Conservation (phyloP, 2,888 invertebrate species). For the Mechanitis mazaeus region DNA sequence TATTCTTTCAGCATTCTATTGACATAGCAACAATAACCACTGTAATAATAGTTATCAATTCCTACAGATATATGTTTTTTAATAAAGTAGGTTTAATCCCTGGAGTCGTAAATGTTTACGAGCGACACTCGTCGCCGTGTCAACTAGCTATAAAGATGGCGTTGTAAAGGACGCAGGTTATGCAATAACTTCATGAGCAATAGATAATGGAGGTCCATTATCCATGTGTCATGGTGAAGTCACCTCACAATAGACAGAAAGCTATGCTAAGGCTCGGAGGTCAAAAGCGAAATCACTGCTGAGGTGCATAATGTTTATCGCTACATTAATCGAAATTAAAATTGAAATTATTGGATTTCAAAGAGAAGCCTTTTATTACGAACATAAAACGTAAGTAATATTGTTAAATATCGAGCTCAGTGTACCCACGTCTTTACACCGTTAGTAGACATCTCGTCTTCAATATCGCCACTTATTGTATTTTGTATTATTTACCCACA, state of each 20-base stretch:
- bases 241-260: too few relatives aligned
- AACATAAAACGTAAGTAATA: background rate
- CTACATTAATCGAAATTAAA: too few relatives aligned
- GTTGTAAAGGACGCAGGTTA: slow-evolving; percentile 29
- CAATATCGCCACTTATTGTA: slow-evolving; percentile 74
- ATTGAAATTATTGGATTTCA: too few relatives aligned
- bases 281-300: too few relatives aligned
- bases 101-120: slow-evolving; percentile 72
- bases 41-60: background rate
- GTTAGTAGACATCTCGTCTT: slow-evolving; percentile 48
- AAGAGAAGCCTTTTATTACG: too few relatives aligned
- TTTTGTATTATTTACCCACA: slow-evolving; percentile 75
- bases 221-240: too few relatives aligned
- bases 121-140: slow-evolving; percentile 59
- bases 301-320: too few relatives aligned
- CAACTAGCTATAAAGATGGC: slow-evolving; percentile 41
- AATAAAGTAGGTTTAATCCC: slow-evolving; percentile 60
- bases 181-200: too few relatives aligned
- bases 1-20: too few relatives aligned
- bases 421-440: slow-evolving; percentile 37
- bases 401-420: slow-evolving; percentile 11
- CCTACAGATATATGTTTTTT: slow-evolving; percentile 53
- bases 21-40: too few relatives aligned
- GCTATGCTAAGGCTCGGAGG: too few relatives aligned
- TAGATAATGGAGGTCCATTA: too few relatives aligned